These are phyloP conservation scores for Chaetura pelagica DNA, from an alignment of 2,113 vertebrate species.

Conservation along the genomic window DNA sequence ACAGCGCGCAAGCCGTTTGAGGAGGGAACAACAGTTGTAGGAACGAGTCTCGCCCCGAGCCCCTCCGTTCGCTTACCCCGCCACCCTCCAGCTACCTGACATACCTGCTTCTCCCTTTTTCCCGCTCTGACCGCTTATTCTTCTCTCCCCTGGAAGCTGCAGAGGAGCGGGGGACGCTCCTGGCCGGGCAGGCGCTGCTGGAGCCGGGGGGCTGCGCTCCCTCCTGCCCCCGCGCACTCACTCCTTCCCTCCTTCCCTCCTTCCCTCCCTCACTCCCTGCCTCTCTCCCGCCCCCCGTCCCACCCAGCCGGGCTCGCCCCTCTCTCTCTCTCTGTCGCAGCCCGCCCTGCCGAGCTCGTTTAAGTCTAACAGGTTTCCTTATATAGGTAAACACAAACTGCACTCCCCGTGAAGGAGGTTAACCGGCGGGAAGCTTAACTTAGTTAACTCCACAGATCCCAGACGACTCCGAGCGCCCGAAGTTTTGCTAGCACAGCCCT, in stretches of 20 bases:
- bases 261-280: background rate
- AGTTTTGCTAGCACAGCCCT: background rate
- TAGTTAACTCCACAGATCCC: conserved; percentile 76
- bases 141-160: background rate
- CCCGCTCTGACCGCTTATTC: background rate
- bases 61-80: background rate
- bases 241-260: too few species aligned
- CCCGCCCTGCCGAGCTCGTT: conserved; percentile 55
- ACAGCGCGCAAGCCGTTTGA: background rate
- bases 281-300: too few species aligned
- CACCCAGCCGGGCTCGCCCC: too few species aligned
- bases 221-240: conserved; percentile 24
- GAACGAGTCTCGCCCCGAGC: background rate
- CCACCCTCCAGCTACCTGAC: conserved; percentile 9
- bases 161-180: background rate
- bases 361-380: conserved; percentile 79
- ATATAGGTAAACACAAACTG: conserved; percentile 82
- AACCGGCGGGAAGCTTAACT: conserved; percentile 57
- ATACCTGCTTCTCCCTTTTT: conserved; percentile 77
- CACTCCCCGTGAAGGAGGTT: conserved; percentile 71
- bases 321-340: background rate
- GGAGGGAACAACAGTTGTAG: background rate
- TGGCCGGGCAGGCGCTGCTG: background rate
- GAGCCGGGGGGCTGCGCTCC: conserved; percentile 62
- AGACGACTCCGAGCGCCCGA: background rate